Conservation (phyloP, 2,888 invertebrate genomes). For the Mesochorus sp. region DNA sequence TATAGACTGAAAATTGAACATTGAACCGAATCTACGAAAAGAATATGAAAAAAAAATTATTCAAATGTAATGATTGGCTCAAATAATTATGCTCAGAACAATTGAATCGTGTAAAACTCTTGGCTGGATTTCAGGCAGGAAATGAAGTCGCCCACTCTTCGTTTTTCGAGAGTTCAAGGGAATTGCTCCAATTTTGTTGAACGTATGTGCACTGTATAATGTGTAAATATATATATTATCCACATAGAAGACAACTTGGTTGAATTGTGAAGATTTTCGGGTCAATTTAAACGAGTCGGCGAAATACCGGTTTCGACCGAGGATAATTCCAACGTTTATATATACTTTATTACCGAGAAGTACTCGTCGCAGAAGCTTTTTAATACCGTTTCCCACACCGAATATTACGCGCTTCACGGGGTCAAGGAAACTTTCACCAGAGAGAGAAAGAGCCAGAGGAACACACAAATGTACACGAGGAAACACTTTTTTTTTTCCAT, state of each 20-base stretch:
- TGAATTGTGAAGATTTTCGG: slow-evolving; percentile 58
- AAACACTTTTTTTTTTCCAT: slow-evolving; percentile 48
- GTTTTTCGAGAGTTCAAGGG: not conserved
- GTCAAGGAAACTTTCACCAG: slow-evolving; percentile 64
- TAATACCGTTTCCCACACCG: slow-evolving; percentile 61
- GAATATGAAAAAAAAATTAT: too few relatives aligned
- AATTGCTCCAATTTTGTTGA: slow-evolving; percentile 37
- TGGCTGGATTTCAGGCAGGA: too few relatives aligned
- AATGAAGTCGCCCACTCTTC: too few relatives aligned
- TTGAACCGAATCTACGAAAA: too few relatives aligned
- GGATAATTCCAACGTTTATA: slow-evolving; percentile 27
- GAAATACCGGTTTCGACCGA: slow-evolving; percentile 65
- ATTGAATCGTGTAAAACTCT: too few relatives aligned
- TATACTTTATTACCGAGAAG: slow-evolving; percentile 35
- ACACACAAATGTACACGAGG: slow-evolving; percentile 25
- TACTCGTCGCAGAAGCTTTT: slow-evolving; percentile 32
- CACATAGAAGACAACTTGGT: not conserved
- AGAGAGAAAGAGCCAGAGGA: not conserved
- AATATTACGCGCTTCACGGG: slow-evolving; percentile 56
- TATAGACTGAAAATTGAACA: too few relatives aligned
- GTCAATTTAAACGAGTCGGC: slow-evolving; percentile 64
- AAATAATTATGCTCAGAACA: too few relatives aligned
- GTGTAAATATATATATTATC: not conserved
- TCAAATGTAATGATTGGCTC: too few relatives aligned
- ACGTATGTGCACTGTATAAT: not conserved